phyloP scores from a whole-genome alignment of 2,888 invertebrate genomes.

The Leptura quadrifasciata region DNA sequence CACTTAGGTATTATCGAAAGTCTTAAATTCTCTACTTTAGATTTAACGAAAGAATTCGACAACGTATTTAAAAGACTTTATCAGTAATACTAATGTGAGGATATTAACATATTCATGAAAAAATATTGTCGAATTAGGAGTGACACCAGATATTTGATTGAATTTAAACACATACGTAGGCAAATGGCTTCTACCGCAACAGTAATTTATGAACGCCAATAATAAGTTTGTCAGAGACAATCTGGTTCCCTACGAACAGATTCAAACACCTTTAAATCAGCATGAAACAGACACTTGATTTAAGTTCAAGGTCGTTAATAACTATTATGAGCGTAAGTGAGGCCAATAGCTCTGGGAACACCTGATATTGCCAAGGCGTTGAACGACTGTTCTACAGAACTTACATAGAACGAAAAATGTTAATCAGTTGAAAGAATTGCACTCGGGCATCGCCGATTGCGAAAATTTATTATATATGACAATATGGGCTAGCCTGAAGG shows the following conservation, averaged over 20 bases:
- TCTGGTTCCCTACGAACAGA: slow-evolving; percentile 1
- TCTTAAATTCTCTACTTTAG: neutral
- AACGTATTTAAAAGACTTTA: neutral
- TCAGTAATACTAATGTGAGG: neutral
- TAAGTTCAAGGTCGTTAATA: slow-evolving; percentile 7
- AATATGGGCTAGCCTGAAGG: no score
- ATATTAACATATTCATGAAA: slow-evolving; percentile 4
- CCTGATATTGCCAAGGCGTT: slow-evolving; percentile 3
- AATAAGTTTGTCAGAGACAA: slow-evolving; percentile 3
- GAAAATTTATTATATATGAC: no score
- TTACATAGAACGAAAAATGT: neutral
- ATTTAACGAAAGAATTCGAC: no score
- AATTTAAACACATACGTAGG: neutral
- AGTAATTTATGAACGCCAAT: neutral
- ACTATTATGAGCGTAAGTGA: slow-evolving; percentile 7
- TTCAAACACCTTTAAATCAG: slow-evolving; percentile 7
- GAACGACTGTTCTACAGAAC: slow-evolving; percentile 6
- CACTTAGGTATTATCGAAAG: neutral
- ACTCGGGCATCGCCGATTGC: no score
- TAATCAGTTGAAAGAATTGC: no score
- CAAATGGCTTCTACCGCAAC: slow-evolving; percentile 7
- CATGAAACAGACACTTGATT: slow-evolving; percentile 3
- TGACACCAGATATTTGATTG: neutral
- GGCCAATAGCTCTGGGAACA: slow-evolving; percentile 7
- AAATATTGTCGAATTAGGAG: neutral